Percentiles rank a stretch among this genome's conserved stretches.
Evolutionary conservation across 2,113 vertebrate genomes (phyloP).

Genomic region (Neopipo cinnamomea): DNA sequence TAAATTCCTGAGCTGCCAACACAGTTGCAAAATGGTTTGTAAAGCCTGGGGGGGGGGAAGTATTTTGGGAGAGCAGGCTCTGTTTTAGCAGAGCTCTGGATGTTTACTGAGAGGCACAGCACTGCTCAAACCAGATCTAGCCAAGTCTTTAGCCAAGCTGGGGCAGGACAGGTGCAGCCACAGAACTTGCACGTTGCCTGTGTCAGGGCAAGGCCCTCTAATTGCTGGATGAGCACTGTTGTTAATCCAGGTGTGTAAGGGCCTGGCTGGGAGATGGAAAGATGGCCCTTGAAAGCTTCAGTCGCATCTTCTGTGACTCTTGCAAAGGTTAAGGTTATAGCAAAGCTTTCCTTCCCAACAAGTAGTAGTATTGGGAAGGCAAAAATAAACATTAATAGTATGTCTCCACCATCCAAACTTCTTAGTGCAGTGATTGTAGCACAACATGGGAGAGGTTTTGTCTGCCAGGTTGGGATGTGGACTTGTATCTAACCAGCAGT

Average conservation of each 20-base stretch:
- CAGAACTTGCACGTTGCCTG: not conserved
- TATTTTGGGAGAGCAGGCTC: not conserved
- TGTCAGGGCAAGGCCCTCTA: not conserved
- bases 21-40: not conserved
- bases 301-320: not conserved
- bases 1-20: not conserved
- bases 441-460: not conserved
- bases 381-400: not conserved
- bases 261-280: not conserved
- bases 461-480: not conserved
- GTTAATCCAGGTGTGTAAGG: not conserved
- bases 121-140: not conserved
- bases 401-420: not conserved
- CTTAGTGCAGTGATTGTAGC: not conserved
- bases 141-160: not conserved
- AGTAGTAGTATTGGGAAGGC: not conserved
- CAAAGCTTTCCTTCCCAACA: not conserved
- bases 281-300: not conserved
- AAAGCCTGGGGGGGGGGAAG: not conserved
- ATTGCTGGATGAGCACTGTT: not conserved
- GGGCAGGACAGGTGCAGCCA: not conserved
- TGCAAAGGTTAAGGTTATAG: not conserved
- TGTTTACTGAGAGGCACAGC: not conserved
- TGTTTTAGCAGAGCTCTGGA: not conserved
- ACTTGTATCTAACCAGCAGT: not conserved